A percentile compares a stretch with the other conserved stretches of the same genome.
phyloP scores from a whole-genome alignment of 1,140 invertebrate genomes.

The Leucophenga varia region DNA sequence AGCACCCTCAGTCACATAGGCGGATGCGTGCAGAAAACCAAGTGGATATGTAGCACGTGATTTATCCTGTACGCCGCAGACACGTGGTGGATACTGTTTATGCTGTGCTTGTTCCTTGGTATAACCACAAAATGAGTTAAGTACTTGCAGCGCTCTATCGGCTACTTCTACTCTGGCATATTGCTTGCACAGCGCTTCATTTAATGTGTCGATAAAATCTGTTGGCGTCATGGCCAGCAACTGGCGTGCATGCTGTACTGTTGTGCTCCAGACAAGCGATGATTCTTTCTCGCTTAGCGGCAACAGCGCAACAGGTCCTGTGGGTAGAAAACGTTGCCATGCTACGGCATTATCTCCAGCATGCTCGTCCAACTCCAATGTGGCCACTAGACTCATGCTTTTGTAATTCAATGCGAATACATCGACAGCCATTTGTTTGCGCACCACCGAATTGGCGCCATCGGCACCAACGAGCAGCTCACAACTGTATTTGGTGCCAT shows the following conservation, averaged over 20 bases:
- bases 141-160: conserved; percentile 60
- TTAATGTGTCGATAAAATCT: conserved; percentile 87
- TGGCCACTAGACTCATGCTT: conserved; percentile 89
- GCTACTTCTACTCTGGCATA: conserved; percentile 61
- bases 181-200: conserved; percentile 80
- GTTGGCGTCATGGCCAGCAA: conserved; percentile 71
- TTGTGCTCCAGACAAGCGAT: conserved; percentile 91
- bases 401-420: conserved; percentile 82
- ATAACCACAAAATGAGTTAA: conserved; percentile 40
- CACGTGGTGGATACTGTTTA: conserved; percentile 77
- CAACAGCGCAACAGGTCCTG: conserved; percentile 87
- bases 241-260: conserved; percentile 70
- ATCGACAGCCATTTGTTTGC: conserved; percentile 76
- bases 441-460: conserved; percentile 84
- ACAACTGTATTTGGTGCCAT: conserved; percentile 63
- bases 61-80: conserved; percentile 63
- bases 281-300: conserved; percentile 77
- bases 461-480: conserved; percentile 86
- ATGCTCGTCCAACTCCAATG: conserved; percentile 72
- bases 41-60: conserved; percentile 89
- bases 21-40: conserved; percentile 83
- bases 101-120: conserved; percentile 28
- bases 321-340: conserved; percentile 94
- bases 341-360: conserved; percentile 75
- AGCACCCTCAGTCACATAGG: conserved; percentile 75